Percentiles rank a stretch among this genome's conserved stretches.
These are phyloP conservation scores for Heliothis virescens DNA, from an alignment of 1,140 invertebrate genomes.

Conservation along the genomic window DNA sequence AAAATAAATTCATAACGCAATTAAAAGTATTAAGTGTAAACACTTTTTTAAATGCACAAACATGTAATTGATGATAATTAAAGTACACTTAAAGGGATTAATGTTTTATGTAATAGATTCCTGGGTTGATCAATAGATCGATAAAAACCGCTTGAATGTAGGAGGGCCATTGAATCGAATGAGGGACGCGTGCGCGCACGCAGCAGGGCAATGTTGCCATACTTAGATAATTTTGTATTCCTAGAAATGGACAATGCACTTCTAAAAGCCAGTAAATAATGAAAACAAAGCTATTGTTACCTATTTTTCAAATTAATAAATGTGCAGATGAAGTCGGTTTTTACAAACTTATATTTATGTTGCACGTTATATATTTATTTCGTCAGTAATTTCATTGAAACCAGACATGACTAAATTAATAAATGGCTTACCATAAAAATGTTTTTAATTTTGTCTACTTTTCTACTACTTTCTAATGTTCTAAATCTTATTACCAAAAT, in stretches of 20 bases:
- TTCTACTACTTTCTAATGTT: too few relatives aligned
- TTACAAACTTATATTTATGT: too few relatives aligned
- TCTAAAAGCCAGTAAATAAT: not conserved
- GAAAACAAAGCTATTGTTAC: not conserved
- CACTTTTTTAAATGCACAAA: too few relatives aligned
- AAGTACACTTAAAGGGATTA: slow-evolving; percentile 17
- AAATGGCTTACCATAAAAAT: too few relatives aligned
- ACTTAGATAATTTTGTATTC: not conserved
- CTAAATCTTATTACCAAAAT: too few relatives aligned
- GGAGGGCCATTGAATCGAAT: slow-evolving; percentile 26
- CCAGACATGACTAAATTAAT: too few relatives aligned
- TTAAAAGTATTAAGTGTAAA: too few relatives aligned
- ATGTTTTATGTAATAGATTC: slow-evolving; percentile 38
- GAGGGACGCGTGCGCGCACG: slow-evolving; percentile 39
- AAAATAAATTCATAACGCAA: too few relatives aligned
- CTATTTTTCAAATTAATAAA: not conserved
- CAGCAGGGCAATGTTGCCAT: slow-evolving; percentile 12
- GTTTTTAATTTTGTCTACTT: too few relatives aligned
- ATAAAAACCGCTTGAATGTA: slow-evolving; percentile 20
- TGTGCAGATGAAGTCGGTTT: too few relatives aligned
- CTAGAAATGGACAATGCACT: not conserved
- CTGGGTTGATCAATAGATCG: slow-evolving; percentile 30
- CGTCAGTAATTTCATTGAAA: too few relatives aligned
- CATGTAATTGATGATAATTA: not conserved
- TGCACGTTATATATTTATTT: too few relatives aligned